Evolutionary conservation across 2,113 vertebrate genomes (phyloP).

Genomic region (Lutjanus erythropterus): DNA sequence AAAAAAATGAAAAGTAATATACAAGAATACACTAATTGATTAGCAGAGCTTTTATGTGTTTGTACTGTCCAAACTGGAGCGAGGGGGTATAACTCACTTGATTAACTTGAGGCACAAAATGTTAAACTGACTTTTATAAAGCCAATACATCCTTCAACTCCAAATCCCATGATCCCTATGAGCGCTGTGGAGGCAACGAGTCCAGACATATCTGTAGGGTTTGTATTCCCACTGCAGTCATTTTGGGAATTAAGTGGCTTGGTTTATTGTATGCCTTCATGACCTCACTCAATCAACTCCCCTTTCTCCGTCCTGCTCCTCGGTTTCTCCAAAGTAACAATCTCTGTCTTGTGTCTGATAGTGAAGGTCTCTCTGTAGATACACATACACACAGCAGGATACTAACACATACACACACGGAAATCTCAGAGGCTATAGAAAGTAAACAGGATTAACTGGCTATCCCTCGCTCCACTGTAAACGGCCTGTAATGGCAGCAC

Average conservation of each 20-base stretch:
- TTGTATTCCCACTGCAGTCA: constrained; percentile 54
- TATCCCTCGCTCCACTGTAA: constrained; percentile 81
- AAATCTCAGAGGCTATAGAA: constrained; percentile 77
- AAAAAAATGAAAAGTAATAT: no score
- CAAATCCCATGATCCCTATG: constrained; percentile 62
- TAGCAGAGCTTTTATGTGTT: no score
- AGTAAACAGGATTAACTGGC: constrained; percentile 85
- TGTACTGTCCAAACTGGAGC: constrained; percentile 14
- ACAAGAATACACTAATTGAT: no score
- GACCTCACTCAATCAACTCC: constrained; percentile 67
- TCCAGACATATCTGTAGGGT: constrained; percentile 53
- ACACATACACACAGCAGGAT: constrained; percentile 8
- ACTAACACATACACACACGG: constrained; percentile 38
- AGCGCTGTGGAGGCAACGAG: constrained; percentile 41
- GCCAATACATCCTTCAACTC: constrained; percentile 52
- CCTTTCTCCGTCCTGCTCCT: background rate
- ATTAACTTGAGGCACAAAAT: constrained; percentile 48
- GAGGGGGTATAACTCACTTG: constrained; percentile 36
- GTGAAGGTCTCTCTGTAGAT: constrained; percentile 43
- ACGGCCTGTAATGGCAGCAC: constrained; percentile 80
- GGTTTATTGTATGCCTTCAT: constrained; percentile 60
- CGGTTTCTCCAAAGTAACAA: constrained; percentile 49
- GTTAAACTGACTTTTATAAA: constrained; percentile 68
- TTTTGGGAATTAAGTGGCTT: constrained; percentile 65
- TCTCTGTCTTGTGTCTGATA: constrained; percentile 61